Base-by-base conservation (phyloP, 1,140 invertebrate genomes). In the Odontomachus brunneus region DNA sequence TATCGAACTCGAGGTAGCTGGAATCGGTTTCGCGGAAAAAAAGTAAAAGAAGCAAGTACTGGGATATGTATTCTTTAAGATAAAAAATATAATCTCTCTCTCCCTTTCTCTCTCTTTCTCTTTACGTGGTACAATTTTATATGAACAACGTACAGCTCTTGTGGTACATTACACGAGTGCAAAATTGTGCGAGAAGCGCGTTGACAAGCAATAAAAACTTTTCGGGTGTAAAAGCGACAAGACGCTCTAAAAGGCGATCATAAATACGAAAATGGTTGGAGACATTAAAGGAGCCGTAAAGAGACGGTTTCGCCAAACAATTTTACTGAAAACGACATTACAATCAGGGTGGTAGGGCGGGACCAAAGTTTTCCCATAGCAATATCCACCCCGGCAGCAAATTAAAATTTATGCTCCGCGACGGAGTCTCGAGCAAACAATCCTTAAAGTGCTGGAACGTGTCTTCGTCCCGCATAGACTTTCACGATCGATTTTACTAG, bases 351-450 rank as follows among this genome's bases (percentile, higher is more conserved):
- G 33, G 22, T 15, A 29, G 26, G 29, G 51, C 19, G 44, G 24
- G 44, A 3, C 65, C 69, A 22, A 80, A 80, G 75, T 80, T 80
- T 80, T 80, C 75, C 75, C 75, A 59, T 80, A 71, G 75, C 75
- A 80, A 73, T 85, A 73, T 85, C 78, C 76, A 82, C 84, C 84
- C 69, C 48, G 69, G 57, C 51, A 53, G 73, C 63, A 65, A 76
- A 87, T 87, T 85, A 85, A 87, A 87, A 85, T 87, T 81, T 85
- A 86, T 82, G 65, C 71, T 63, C 15, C 65, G 76, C 14, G 53
- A 80, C 60, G 67, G 19, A 69, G 26, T 44, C 26, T 29, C 38
- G 63, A 69, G 53, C 69, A 82, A 86, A 86, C 69, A 86, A 86
- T 85, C 60, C 55, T 69, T 53, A 29, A 69, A 86, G 71, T 75